These are phyloP conservation scores for Chaetorhynchus papuensis DNA, from an alignment of 2,113 vertebrate species.

Conservation along the genomic window DNA sequence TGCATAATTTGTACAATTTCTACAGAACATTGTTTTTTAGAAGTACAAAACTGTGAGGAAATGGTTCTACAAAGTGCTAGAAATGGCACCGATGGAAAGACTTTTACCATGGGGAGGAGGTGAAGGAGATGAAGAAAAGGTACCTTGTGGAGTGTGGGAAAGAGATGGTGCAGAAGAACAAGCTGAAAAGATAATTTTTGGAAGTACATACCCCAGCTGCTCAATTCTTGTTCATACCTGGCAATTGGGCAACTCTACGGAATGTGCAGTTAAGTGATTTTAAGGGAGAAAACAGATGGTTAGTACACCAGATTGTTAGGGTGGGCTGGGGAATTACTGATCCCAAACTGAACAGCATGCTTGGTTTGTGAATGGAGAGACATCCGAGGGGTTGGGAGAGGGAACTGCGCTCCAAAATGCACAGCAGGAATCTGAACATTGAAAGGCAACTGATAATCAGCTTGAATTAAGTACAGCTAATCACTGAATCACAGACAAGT, in stretches of 20 bases:
- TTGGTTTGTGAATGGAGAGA: background rate
- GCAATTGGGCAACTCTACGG: accelerated
- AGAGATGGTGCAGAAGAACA: background rate
- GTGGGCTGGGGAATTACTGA: background rate
- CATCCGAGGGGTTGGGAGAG: accelerated
- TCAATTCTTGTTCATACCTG: background rate
- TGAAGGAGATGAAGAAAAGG: background rate
- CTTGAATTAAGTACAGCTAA: background rate
- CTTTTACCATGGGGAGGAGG: background rate
- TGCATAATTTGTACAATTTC: background rate
- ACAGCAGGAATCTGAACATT: background rate
- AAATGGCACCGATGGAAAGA: background rate
- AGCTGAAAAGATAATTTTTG: background rate
- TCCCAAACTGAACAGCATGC: background rate
- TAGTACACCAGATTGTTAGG: background rate
- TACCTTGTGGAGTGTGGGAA: background rate
- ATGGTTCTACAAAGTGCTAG: background rate
- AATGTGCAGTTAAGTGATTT: background rate
- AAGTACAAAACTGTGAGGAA: background rate
- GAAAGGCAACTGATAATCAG: background rate
- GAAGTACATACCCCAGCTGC: background rate
- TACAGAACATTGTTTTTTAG: background rate
- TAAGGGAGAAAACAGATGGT: background rate
- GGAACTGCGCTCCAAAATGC: background rate
- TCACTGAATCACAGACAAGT: background rate